Percentiles rank a stretch among this genome's conserved stretches.
phyloP scores from a whole-genome alignment of 2,113 vertebrate species.

The Cynopterus brachyotis region DNA sequence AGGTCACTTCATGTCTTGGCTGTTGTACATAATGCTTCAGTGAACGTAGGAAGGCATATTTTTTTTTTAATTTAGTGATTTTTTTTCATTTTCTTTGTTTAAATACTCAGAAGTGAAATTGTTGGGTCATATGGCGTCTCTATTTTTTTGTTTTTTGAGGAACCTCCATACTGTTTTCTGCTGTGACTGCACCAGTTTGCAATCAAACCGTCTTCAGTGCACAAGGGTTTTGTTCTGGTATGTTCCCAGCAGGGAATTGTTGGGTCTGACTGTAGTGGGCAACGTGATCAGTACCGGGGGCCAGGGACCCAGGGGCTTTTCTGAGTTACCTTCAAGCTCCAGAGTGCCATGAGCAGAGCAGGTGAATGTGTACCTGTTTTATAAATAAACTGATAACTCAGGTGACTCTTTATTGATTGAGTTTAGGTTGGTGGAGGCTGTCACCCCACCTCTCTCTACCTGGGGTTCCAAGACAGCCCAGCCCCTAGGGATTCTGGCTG shows the following conservation, averaged over 20 bases:
- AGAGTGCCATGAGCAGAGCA: accelerated
- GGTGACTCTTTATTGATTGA: neutral
- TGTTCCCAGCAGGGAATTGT: too few species aligned
- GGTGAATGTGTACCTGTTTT: neutral
- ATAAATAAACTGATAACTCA: accelerated
- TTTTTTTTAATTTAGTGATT: neutral
- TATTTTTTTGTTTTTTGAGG: too few species aligned
- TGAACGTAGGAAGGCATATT: neutral
- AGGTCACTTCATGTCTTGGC: neutral
- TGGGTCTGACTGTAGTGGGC: neutral
- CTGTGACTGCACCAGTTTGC: too few species aligned
- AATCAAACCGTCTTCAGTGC: too few species aligned
- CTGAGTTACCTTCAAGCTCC: neutral
- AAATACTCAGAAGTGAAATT: neutral
- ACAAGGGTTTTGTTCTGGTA: too few species aligned
- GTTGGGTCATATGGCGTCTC: too few species aligned
- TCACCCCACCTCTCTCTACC: neutral
- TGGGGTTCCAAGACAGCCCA: neutral
- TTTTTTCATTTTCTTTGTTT: neutral
- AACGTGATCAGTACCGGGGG: neutral
- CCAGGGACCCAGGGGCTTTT: neutral
- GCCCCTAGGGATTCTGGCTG: neutral
- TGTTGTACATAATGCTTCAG: neutral
- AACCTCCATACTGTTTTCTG: too few species aligned
- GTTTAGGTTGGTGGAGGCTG: accelerated